phyloP scores from a whole-genome alignment of 2,797 vertebrate species.

The Sus cebifrons region DNA sequence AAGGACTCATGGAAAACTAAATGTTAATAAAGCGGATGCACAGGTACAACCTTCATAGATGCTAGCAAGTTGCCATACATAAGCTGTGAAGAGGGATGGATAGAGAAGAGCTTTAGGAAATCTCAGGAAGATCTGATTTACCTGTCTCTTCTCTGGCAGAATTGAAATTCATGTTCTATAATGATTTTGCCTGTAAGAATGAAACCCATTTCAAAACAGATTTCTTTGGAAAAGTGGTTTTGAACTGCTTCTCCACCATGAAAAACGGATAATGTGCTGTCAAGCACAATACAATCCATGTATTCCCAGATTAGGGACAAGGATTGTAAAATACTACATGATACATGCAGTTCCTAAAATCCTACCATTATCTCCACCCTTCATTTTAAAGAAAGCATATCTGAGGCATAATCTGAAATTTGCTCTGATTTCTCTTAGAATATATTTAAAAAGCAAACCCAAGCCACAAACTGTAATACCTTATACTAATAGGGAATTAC shows the following conservation, averaged over 20 bases:
- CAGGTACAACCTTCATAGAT: neutral
- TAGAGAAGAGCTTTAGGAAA: neutral
- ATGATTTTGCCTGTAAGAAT: neutral
- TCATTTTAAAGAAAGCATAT: neutral
- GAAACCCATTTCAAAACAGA: neutral
- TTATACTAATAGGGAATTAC: neutral
- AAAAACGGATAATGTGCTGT: neutral
- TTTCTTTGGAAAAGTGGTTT: neutral
- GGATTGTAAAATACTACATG: neutral
- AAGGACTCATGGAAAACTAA: neutral
- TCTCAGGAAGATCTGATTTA: neutral
- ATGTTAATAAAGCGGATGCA: neutral
- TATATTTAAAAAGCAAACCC: neutral
- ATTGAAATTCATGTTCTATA: neutral
- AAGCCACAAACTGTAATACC: neutral
- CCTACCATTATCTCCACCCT: rapidly evolving
- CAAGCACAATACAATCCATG: neutral
- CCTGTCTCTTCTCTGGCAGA: neutral
- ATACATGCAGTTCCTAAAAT: neutral
- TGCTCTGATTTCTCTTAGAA: neutral
- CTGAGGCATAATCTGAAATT: neutral
- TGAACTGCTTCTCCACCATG: neutral
- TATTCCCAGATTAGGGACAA: neutral
- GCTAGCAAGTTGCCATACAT: neutral
- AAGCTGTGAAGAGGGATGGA: neutral